Base-by-base conservation (phyloP, 2,888 invertebrate species). In the Ormyrus nitidulus region DNA sequence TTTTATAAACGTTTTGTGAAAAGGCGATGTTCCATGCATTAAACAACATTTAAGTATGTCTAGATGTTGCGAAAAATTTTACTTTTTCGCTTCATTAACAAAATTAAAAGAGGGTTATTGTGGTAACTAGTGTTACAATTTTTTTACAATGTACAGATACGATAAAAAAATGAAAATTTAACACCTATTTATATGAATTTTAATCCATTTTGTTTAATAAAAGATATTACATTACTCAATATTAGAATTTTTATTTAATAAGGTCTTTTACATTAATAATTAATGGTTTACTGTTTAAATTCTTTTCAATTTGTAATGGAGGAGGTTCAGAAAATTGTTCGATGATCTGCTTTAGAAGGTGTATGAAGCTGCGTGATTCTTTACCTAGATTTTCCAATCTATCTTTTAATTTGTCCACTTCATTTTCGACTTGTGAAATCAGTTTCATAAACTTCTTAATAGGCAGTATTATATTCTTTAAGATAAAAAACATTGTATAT, bases 61-160 rank as follows among this genome's bases (percentile, higher is more conserved):
- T 34, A 62, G 62, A 76, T 62, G 69, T 76, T 56, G 62, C 46
- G 61, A 69, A 34, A 69, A 69, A 76, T 54, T 58, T 61, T 51
- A 46, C 59, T 76, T 76, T 73, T 48, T 54, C 13, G 8, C n/a
- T 59, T 72, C 61, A 53, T 59, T 72, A 51, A 66, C 53, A 48
- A 73, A 73, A 73, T 49, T 9, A n/a, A 34, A 11, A 61, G 48
- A 79, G 10, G 51, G 49, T 9, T 58, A 56, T 34, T 9, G 65
- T 66, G 65, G 54, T 19, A 54, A 64, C 34, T 74, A 79, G 66
- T 46, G 56, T 71, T 77, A 77, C 68, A 77, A 71, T 79, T 84
- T 34, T 83, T 83, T 77, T 81, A 84, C 73, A 7, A 81, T 85
- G 84, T 84, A 84, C 83, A 85, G 83, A 81, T 68, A 59, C 58